Percentiles rank a stretch among this genome's conserved stretches.
Evolutionary conservation across 2,888 invertebrate species (phyloP).

Genomic region (Epinotia demarniana): DNA sequence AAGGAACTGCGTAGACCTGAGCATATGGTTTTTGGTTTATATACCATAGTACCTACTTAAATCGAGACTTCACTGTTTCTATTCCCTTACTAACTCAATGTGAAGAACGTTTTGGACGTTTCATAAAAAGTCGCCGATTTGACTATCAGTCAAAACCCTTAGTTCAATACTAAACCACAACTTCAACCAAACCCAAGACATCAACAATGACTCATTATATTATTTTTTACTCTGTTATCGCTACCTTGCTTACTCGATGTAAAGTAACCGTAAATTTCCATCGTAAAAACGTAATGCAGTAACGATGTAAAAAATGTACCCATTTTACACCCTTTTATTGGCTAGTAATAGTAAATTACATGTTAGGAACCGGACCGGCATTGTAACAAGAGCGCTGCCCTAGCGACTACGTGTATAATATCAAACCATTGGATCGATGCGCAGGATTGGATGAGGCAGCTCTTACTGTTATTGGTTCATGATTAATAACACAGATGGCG

Average conservation of each 20-base stretch:
- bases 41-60: too few species aligned
- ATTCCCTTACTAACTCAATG: too few species aligned
- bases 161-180: too few species aligned
- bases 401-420: constrained; percentile 10
- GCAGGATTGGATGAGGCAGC: constrained; percentile 4
- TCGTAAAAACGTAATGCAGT: not conserved
- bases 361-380: not conserved
- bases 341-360: not conserved
- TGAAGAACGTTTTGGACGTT: too few species aligned
- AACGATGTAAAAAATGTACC: not conserved
- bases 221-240: constrained; percentile 12
- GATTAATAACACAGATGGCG: constrained; percentile 20
- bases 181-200: not conserved
- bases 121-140: too few species aligned
- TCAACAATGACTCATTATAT: not conserved
- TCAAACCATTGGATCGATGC: constrained; percentile 20
- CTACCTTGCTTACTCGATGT: constrained; percentile 3
- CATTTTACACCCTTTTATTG: not conserved
- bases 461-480: constrained; percentile 18
- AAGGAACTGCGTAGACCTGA: too few species aligned
- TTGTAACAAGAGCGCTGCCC: constrained; percentile 18
- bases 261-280: constrained; percentile 12
- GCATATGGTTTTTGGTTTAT: too few species aligned
- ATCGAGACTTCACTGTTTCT: too few species aligned
- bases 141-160: too few species aligned